Conservation (phyloP, 2,888 invertebrate genomes). For the Calameuta pallipes region DNA sequence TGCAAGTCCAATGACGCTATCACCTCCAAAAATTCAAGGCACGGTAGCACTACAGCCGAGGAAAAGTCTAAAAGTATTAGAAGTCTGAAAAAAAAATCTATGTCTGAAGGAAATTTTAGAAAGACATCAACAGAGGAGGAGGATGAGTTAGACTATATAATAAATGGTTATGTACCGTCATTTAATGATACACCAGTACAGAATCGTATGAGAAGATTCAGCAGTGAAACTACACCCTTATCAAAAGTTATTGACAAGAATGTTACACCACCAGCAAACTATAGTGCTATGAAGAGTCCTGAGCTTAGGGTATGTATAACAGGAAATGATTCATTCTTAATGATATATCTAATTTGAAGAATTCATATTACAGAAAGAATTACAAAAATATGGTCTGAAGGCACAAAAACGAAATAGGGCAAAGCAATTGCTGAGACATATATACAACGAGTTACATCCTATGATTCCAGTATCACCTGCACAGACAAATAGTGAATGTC, state of each 20-base stretch:
- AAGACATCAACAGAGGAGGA: background rate
- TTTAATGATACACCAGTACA: constrained; percentile 5
- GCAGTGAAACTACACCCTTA: constrained; percentile 6
- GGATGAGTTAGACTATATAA: background rate
- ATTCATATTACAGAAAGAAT: constrained; percentile 62
- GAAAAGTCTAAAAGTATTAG: constrained; percentile 14
- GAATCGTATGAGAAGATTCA: constrained; percentile 1
- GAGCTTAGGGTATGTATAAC: constrained; percentile 65
- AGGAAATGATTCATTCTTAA: constrained; percentile 16
- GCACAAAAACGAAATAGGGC: constrained; percentile 68
- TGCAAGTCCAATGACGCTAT: background rate
- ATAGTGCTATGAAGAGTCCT: constrained; percentile 68
- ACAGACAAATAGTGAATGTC: background rate
- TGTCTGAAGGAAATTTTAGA: constrained; percentile 33
- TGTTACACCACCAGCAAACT: constrained; percentile 69
- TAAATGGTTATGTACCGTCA: background rate
- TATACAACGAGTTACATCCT: constrained; percentile 71
- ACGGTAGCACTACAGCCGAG: background rate
- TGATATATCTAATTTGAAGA: constrained; percentile 10
- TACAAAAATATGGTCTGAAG: constrained; percentile 69
- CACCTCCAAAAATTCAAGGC: background rate
- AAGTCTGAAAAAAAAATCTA: constrained; percentile 39
- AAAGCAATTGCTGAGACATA: constrained; percentile 68
- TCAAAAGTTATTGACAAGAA: constrained; percentile 33
- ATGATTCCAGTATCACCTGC: constrained; percentile 27